Conservation (phyloP, 2,113 vertebrate genomes). For the Heliornis fulica region DNA sequence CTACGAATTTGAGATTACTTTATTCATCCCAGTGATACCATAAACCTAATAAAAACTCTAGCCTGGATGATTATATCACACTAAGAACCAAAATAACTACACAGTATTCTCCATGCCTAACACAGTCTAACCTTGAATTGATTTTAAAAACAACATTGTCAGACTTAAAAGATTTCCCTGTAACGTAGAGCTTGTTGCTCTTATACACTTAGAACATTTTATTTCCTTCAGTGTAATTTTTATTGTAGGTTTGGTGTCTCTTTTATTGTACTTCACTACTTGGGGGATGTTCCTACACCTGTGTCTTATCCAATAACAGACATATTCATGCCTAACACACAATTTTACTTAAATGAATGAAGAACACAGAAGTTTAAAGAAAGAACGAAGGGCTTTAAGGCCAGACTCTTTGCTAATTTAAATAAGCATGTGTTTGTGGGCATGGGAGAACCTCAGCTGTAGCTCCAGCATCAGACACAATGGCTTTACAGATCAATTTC, state of each 20-base stretch:
- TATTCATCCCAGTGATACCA: conserved; percentile 31
- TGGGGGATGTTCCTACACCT: background rate
- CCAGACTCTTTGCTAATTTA: background rate
- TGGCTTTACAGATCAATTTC: background rate
- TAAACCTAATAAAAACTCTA: conserved; percentile 35
- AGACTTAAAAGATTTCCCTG: background rate
- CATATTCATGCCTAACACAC: background rate
- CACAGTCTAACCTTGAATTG: background rate
- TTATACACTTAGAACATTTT: background rate
- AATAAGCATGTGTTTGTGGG: background rate
- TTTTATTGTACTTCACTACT: background rate
- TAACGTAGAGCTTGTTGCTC: background rate
- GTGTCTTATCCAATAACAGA: background rate
- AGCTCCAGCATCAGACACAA: background rate
- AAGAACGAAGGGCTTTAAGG: background rate
- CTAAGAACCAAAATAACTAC: background rate
- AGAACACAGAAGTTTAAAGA: background rate
- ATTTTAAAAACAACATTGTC: background rate
- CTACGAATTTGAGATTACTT: background rate
- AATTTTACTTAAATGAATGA: background rate
- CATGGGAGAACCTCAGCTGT: background rate
- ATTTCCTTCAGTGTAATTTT: background rate
- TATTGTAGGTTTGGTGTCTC: background rate
- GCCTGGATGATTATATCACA: background rate
- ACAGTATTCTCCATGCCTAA: background rate